Base-by-base conservation (phyloP, 2,113 vertebrate genomes). In the Zosterops hypoxanthus region DNA sequence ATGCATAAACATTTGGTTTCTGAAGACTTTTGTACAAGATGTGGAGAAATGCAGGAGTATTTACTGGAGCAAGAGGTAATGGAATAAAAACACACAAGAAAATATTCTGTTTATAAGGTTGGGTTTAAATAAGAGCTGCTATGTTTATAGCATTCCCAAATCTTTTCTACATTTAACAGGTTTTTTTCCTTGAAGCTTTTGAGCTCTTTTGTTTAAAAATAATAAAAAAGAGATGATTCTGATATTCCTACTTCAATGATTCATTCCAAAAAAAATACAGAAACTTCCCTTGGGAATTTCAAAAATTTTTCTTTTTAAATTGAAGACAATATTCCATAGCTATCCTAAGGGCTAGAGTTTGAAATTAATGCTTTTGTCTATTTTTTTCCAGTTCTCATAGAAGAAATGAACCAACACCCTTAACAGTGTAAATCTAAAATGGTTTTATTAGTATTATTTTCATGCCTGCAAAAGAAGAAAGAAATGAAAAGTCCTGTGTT, bases 291-390 rank as follows among this genome's bases (percentile, higher is more conserved):
- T 81, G 46, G 21, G 82, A 96, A 91, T 96, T 86, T 78, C 14
- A 73, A n/a, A 73, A 25, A 11, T 47, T 82, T 59, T 91, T 69
- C 47, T 83, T 77, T 61, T 89, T 91, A 81, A 94, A 85, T 69
- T 2, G 41, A 94, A 97, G 79, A 80, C 52, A 94, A 88, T 88
- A 94, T 86, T 96, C 89, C 77, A 28, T 21, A 86, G 64, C 72
- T 90, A 57, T 60, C 72, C 68, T 86, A n/a, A 9, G 53, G 94
- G 82, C 36, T 66, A 83, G 46, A 82, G 57, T 79, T 72, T 88
- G 56, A 94, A 94, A 97, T 91, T 63, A 78, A 92, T 92, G 76
- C 57, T 88, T 82, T 64, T 82, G 61, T 52, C 69, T 85, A 59
- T 88, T 82, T 92, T 82, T 49, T 10, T 21, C 33, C 20, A 88